Percentiles rank a stretch among this genome's conserved stretches.
phyloP scores from a whole-genome alignment of 2,113 vertebrate genomes.

The Craseonycteris thonglongyai region DNA sequence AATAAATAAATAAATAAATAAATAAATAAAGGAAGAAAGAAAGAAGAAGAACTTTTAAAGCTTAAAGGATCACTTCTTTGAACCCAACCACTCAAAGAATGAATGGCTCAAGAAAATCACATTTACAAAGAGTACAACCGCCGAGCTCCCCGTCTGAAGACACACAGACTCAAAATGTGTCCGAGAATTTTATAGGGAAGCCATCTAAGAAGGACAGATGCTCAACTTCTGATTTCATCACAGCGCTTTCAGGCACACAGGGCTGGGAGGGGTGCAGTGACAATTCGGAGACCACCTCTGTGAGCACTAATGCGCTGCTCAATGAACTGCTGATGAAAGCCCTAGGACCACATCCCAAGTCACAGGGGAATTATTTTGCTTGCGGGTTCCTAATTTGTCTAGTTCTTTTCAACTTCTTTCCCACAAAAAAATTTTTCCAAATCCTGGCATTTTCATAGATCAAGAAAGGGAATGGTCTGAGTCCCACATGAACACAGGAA shows the following conservation, averaged over 20 bases:
- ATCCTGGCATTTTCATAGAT: background rate
- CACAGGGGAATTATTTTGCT: background rate
- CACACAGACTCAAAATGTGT: background rate
- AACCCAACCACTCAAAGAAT: background rate
- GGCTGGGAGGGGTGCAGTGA: background rate
- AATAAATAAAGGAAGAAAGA: too few relatives aligned
- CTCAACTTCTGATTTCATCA: background rate
- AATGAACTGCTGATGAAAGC: background rate
- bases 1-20: too few relatives aligned
- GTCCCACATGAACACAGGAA: background rate
- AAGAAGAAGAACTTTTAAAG: background rate
- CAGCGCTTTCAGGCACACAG: background rate
- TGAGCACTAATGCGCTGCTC: background rate
- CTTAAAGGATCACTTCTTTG: background rate
- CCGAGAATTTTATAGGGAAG: background rate
- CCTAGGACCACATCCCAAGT: background rate
- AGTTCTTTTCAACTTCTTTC: background rate
- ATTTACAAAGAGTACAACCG: background rate
- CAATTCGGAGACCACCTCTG: background rate
- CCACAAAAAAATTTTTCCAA: background rate
- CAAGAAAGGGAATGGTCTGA: background rate
- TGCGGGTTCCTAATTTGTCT: background rate
- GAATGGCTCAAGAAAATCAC: background rate
- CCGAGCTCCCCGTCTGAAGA: background rate
- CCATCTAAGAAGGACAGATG: background rate